A percentile compares a stretch with the other conserved stretches of the same genome.
phyloP scores from a whole-genome alignment of 2,888 invertebrate species.

The Stramonita haemastoma region DNA sequence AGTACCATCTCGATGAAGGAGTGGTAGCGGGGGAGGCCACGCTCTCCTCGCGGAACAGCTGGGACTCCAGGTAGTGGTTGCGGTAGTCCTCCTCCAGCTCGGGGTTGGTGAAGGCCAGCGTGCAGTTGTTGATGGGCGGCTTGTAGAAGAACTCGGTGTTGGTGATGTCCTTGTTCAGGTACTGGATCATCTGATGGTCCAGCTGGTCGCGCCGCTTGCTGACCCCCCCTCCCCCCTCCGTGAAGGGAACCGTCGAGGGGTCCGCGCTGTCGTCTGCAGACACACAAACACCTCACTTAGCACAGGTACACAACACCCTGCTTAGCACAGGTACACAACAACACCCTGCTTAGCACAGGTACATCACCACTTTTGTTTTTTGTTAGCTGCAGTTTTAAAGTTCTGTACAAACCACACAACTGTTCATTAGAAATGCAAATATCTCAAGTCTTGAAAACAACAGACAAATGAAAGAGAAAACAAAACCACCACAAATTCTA shows the following conservation, averaged over 20 bases:
- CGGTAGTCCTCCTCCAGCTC: constrained; percentile 91
- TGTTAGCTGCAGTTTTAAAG: too few species aligned
- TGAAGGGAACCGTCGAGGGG: constrained; percentile 58
- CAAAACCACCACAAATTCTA: too few species aligned
- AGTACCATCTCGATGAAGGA: constrained; percentile 73
- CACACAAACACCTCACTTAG: not conserved
- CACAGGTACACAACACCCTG: too few species aligned
- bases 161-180: constrained; percentile 84
- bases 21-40: constrained; percentile 94
- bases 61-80: constrained; percentile 79
- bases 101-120: constrained; percentile 88
- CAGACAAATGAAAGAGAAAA: too few species aligned
- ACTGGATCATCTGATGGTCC: constrained; percentile 88
- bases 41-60: constrained; percentile 80
- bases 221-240: constrained; percentile 64
- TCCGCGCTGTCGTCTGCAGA: constrained; percentile 54
- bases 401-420: too few species aligned
- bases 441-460: too few species aligned
- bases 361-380: too few species aligned
- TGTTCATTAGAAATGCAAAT: too few species aligned
- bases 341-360: too few species aligned
- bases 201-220: constrained; percentile 85
- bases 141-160: constrained; percentile 71
- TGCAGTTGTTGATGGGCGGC: constrained; percentile 86
- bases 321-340: too few species aligned